Percentiles rank a stretch among this genome's conserved stretches.
Conservation (phyloP, 2,113 vertebrate genomes). For the Globicephala melas region DNA sequence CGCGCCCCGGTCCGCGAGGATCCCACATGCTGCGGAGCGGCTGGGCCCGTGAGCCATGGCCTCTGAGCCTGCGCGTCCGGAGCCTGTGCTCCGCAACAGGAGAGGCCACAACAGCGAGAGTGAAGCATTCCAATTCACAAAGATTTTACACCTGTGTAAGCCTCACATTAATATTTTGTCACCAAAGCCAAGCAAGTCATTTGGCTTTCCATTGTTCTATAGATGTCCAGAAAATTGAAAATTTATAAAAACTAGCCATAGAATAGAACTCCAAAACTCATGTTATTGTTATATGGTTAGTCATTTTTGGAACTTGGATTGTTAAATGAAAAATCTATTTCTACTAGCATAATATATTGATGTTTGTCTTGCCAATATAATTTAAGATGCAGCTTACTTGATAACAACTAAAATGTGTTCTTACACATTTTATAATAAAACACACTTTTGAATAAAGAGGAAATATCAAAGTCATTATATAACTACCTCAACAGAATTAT, state of each 20-base stretch:
- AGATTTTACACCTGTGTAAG: not conserved
- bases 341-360: not conserved
- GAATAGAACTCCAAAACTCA: not conserved
- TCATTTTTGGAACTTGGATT: not conserved
- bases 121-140: not conserved
- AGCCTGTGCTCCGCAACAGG: too few relatives aligned
- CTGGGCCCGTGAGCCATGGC: too few relatives aligned
- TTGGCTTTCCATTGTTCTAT: not conserved
- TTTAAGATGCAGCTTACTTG: not conserved
- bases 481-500: slow-evolving; percentile 69
- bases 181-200: not conserved
- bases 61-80: too few relatives aligned
- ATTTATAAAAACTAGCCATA: not conserved
- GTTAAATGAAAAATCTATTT: not conserved
- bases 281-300: not conserved
- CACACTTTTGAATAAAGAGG: slow-evolving; percentile 58
- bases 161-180: not conserved
- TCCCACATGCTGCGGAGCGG: too few relatives aligned
- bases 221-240: not conserved
- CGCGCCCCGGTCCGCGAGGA: too few relatives aligned
- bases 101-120: too few relatives aligned
- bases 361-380: not conserved
- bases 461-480: slow-evolving; percentile 58
- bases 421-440: slow-evolving; percentile 38
- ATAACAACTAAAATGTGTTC: not conserved